Evolutionary conservation across 2,888 invertebrate species (phyloP).

Genomic region (Acanthoscelides obtectus): DNA sequence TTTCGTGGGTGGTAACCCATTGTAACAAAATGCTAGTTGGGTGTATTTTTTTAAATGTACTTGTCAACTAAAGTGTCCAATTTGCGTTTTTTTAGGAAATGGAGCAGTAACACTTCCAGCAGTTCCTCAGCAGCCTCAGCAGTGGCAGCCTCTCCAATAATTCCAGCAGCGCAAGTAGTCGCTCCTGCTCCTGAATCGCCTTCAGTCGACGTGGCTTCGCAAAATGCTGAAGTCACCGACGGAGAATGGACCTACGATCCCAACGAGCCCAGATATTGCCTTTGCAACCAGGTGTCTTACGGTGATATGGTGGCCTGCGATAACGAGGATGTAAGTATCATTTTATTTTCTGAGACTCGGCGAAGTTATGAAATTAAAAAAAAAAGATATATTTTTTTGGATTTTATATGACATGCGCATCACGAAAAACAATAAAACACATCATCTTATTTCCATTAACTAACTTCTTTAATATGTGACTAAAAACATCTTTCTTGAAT

Average conservation of each 20-base stretch:
- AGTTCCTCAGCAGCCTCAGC: conserved; percentile 35
- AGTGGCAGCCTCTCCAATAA: conserved; percentile 35
- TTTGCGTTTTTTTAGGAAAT: conserved; percentile 35
- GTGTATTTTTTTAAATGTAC: too few relatives aligned
- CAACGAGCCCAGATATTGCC: conserved; percentile 92
- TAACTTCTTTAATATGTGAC: too few relatives aligned
- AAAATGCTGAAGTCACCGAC: conserved; percentile 58
- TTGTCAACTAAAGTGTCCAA: too few relatives aligned
- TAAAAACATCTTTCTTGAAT: too few relatives aligned
- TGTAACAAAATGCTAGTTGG: too few relatives aligned
- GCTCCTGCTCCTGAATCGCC: conserved; percentile 44
- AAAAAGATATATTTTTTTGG: too few relatives aligned
- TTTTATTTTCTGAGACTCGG: too few relatives aligned
- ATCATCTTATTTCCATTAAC: too few relatives aligned
- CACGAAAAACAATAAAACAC: too few relatives aligned
- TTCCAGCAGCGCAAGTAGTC: conserved; percentile 26
- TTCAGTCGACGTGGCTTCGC: conserved; percentile 44
- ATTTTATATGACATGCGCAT: too few relatives aligned
- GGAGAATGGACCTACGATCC: conserved; percentile 93
- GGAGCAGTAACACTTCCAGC: conserved; percentile 28
- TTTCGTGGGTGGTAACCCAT: too few relatives aligned
- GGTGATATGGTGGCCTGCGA: conserved; percentile 99
- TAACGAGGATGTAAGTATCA: conserved; percentile 79
- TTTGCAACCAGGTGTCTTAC: conserved; percentile 96
- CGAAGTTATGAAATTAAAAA: too few relatives aligned